Base-by-base conservation (phyloP, 2,888 invertebrate genomes). In the Diogma glabrata region DNA sequence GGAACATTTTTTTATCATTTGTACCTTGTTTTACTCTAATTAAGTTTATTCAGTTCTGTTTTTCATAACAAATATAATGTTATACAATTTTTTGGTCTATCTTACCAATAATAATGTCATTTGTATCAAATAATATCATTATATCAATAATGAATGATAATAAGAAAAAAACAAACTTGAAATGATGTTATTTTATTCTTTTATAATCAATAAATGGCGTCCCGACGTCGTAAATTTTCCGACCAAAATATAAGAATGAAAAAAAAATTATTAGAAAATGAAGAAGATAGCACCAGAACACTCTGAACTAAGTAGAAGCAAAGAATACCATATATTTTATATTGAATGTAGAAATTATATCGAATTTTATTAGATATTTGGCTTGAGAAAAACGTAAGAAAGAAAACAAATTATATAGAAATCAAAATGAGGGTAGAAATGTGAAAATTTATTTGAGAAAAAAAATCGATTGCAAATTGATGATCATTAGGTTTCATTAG, bases 151-250 rank as follows among this genome's bases (percentile, higher is more conserved):
- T 43, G 23, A 40, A 19, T 40, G 22, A 38, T 38, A 40, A 40
- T 10, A 22, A 43, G 12, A 43, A 20, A 14, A 5, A 16, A 23
- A 43, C 19, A 40, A 43, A 43, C 20, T 43, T 22, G 43, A 43
- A 43, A 43, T 43, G 22, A 43, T 43, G 43, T 43, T 38, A 38
- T 38, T 38, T 38, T 52, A 38, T 38, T 47, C 43, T 36, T 50
- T 19, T 47, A 46, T 52, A 53, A 53, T 53, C 53, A 53, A 53
- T 53, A 50, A 51, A 53, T 51, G 51, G 53, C 50, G 53, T 53
- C 53, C 47, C 53, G 53, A 53, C 53, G 45, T 53, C 53, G 48
- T 53, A 53, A 53, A 48, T 53, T 46, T 46, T 46, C 46, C 46
- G 24, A 46, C 46, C 22, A 24, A 24, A 46, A 24, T 24, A 46